Conservation (phyloP, 2,888 invertebrate genomes). For the Ormyrus labotus region DNA sequence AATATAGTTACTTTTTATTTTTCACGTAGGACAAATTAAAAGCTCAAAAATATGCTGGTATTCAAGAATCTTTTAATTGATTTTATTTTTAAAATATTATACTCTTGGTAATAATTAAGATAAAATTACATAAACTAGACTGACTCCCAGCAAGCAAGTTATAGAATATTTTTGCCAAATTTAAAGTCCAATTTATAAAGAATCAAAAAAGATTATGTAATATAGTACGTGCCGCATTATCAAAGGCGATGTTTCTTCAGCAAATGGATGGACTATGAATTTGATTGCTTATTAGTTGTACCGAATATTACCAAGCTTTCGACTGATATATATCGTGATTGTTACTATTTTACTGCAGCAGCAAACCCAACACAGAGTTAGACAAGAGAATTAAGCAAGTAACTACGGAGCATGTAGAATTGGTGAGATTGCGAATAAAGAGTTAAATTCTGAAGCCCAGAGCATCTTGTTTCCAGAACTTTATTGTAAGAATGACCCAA, state of each 20-base stretch:
- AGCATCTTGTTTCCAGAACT: not conserved
- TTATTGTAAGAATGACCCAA: not conserved
- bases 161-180: conserved; percentile 8
- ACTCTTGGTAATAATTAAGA: not conserved
- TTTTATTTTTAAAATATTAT: not conserved
- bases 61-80: not conserved
- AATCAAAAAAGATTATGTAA: conserved; percentile 32
- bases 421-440: conserved; percentile 26
- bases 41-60: not conserved
- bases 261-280: conserved; percentile 30
- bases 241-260: conserved; percentile 39
- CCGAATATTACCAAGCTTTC: conserved; percentile 32
- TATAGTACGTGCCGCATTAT: conserved; percentile 45
- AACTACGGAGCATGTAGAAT: conserved; percentile 26
- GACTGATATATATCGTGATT: conserved; percentile 17
- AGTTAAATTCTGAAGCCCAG: not conserved
- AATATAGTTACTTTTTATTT: not conserved
- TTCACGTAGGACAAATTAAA: not conserved
- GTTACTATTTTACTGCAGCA: conserved; percentile 22
- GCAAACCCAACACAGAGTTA: conserved; percentile 34
- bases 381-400: conserved; percentile 32
- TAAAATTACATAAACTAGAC: not conserved
- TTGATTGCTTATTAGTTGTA: conserved; percentile 14
- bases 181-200: conserved; percentile 27
- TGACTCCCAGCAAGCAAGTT: conserved; percentile 25